Conservation (phyloP, 2,888 invertebrate species). For the Eupithecia abbreviata region DNA sequence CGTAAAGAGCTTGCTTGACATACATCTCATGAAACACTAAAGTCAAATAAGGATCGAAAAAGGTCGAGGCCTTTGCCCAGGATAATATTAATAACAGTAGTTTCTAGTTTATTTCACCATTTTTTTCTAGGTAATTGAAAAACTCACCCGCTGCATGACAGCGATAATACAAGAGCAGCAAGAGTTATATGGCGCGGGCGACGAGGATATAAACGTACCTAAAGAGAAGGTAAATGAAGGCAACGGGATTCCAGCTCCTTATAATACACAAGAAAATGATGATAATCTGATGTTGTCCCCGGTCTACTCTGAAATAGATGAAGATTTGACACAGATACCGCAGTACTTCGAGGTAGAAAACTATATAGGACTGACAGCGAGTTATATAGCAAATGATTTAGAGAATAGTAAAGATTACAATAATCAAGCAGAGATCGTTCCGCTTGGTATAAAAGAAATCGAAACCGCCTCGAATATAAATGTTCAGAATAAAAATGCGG, state of each 20-base stretch:
- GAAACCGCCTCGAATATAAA: background rate
- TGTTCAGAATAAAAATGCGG: background rate
- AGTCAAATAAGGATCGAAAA: too few relatives aligned
- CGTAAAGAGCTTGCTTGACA: too few relatives aligned
- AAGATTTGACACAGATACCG: conserved; percentile 37
- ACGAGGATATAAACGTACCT: background rate
- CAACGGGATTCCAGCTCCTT: background rate
- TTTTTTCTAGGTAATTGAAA: conserved; percentile 65
- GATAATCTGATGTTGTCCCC: conserved; percentile 12
- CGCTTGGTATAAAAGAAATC: background rate
- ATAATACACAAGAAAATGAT: conserved; percentile 5
- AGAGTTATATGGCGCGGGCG: conserved; percentile 23
- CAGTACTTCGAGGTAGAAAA: conserved; percentile 16
- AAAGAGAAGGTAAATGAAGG: background rate
- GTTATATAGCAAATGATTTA: conserved; percentile 8
- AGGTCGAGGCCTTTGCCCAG: too few relatives aligned
- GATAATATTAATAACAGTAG: background rate
- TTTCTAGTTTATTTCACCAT: background rate
- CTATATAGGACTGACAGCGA: conserved; percentile 15
- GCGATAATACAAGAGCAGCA: conserved; percentile 54
- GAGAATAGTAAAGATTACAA: background rate
- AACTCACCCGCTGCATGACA: conserved; percentile 59
- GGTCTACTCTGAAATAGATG: conserved; percentile 30
- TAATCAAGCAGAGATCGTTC: background rate
- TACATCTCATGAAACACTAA: too few relatives aligned